Percentiles rank a stretch among this genome's conserved stretches.
Evolutionary conservation across 2,888 invertebrate species (phyloP).

Genomic region (Alitta virens): DNA sequence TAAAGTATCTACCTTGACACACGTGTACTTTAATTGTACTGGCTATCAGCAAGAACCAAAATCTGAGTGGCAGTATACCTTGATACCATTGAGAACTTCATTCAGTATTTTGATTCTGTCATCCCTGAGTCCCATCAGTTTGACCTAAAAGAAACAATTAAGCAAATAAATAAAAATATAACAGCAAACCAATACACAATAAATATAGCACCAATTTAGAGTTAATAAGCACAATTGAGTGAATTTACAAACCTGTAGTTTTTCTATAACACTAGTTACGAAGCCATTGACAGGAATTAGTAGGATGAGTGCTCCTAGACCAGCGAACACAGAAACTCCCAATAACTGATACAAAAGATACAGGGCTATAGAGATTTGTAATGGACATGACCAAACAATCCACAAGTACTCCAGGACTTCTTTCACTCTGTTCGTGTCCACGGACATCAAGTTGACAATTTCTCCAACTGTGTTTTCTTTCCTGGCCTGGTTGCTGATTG

Average conservation of each 20-base stretch:
- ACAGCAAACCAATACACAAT: too few relatives aligned
- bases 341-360: conserved; percentile 50
- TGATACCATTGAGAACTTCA: conserved; percentile 48
- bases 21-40: too few relatives aligned
- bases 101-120: conserved; percentile 46
- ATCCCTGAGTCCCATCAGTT: conserved; percentile 48
- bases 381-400: conserved; percentile 36
- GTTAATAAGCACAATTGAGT: too few relatives aligned
- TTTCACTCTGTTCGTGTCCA: conserved; percentile 48
- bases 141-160: conserved; percentile 13
- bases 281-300: conserved; percentile 74
- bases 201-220: too few relatives aligned
- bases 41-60: too few relatives aligned
- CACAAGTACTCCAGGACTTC: conserved; percentile 40
- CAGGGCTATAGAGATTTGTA: conserved; percentile 39
- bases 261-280: conserved; percentile 63
- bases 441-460: conserved; percentile 52
- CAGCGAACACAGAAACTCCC: conserved; percentile 79
- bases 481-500: conserved; percentile 40
- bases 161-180: too few relatives aligned
- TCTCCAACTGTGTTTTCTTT: conserved; percentile 45
- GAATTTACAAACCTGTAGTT: neutral
- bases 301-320: conserved; percentile 84
- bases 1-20: too few relatives aligned
- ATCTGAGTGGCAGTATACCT: conserved; percentile 30